Evolutionary conservation across 2,113 vertebrate genomes (phyloP), one percentile per base, ranked within the genome.

Genomic region (Erpornis zantholeuca): DNA sequence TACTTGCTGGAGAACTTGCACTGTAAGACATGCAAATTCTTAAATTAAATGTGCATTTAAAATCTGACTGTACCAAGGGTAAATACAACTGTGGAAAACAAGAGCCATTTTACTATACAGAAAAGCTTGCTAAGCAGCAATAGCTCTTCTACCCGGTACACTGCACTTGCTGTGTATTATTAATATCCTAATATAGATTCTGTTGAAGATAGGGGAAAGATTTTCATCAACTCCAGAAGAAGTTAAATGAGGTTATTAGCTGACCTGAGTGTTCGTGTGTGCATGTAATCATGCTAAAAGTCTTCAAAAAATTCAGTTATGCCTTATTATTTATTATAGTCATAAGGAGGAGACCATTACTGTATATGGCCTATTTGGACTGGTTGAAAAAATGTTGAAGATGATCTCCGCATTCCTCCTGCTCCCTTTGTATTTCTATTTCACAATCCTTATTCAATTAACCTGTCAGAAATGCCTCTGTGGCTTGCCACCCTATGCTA

Each of bases 201-300:
- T 85, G 22, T 42, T 91, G 80, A 87, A 97, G 22, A 49, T 38
- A 78, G 23, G 19, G 7, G 19, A 86, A 83, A 64, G 80, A 59
- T 81, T 94, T 86, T 47, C 21, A 35, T 61, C 71, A 80, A 7
- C 21, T 94, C 42, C 24, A 61, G 36, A 61, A 79, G 31, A 64
- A 66, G 38, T 0, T 45, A 53, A 76, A 88, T 35, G 29, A 88
- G 45, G 21, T 28, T 83, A 6, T 53, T 36, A 90, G 50, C 45
- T 86, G 87, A 60, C 21, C 53, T 27, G 38, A 35, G 20, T 42
- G 35, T 81, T 86, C 18, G 3, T n/a, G 31, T 77, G 28, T 0
- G 0, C 49, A 18, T 1, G 1, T 57, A 75, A 76, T 70, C 28
- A 44, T 0, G 4, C n/a, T n/a, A 40, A 72, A 80, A 42, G 61